Evolutionary conservation across 2,888 invertebrate species (phyloP).

Genomic region (Dromius quadrimaculatus): DNA sequence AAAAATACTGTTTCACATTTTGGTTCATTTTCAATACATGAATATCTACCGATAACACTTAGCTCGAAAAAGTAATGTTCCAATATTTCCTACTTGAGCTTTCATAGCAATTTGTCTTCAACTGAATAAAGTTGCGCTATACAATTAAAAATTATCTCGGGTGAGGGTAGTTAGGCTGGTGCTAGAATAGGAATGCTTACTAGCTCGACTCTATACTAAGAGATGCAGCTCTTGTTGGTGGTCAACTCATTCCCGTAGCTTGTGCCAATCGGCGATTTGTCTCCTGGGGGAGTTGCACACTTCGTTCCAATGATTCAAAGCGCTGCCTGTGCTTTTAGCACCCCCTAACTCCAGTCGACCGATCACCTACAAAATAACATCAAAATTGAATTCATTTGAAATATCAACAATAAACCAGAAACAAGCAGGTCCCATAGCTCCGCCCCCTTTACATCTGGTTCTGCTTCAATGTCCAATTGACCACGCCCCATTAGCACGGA

Average conservation of each 20-base stretch:
- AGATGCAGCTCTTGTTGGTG: neutral
- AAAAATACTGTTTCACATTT: too few species aligned
- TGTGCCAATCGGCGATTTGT: slow-evolving; percentile 99
- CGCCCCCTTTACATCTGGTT: too few species aligned
- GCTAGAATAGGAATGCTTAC: slow-evolving; percentile 28
- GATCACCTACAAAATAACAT: slow-evolving; percentile 88
- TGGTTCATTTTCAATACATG: too few species aligned
- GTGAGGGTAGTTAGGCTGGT: neutral
- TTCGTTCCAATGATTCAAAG: slow-evolving; percentile 96
- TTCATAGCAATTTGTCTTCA: too few species aligned
- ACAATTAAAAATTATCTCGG: too few species aligned
- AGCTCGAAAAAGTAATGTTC: too few species aligned
- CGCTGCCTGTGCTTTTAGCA: slow-evolving; percentile 81
- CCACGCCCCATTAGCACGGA: too few species aligned
- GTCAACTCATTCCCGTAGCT: slow-evolving; percentile 84
- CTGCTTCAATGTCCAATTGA: too few species aligned
- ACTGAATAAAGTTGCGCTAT: too few species aligned
- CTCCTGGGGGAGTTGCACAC: slow-evolving; percentile 96
- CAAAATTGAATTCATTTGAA: slow-evolving; percentile 16
- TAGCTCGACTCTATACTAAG: slow-evolving; percentile 35
- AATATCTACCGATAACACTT: slow-evolving; percentile 25
- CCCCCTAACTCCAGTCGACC: slow-evolving; percentile 95
- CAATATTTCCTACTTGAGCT: too few species aligned
- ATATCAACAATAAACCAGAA: too few species aligned
- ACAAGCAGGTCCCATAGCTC: too few species aligned